phyloP scores from a whole-genome alignment of 2,797 vertebrate species.

The Ctenosaura bakeri region DNA sequence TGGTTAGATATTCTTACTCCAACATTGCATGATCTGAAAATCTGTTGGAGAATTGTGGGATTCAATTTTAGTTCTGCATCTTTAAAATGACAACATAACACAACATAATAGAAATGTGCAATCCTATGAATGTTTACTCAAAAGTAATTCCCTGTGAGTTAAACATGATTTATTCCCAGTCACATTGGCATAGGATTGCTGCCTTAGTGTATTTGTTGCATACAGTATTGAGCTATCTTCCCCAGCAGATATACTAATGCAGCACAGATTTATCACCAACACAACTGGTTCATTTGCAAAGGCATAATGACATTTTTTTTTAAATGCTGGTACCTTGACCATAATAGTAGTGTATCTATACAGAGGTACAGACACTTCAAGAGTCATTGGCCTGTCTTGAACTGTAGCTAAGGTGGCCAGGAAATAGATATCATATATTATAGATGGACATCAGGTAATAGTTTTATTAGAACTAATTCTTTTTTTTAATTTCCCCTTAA shows the following conservation, averaged over 20 bases:
- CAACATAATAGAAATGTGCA: no score
- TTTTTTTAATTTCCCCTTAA: neutral
- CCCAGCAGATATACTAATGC: neutral
- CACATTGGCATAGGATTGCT: neutral
- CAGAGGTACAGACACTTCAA: conserved; percentile 66
- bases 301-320: neutral
- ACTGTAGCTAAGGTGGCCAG: conserved; percentile 60
- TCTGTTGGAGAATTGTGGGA: no score
- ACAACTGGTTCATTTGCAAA: neutral
- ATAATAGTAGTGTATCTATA: conserved; percentile 7
- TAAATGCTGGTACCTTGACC: neutral
- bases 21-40: no score
- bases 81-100: no score
- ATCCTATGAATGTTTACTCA: neutral
- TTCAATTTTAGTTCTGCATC: no score
- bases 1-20: no score
- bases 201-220: neutral
- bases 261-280: conserved; percentile 1
- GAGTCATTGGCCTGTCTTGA: conserved; percentile 60
- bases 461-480: conserved; percentile 48
- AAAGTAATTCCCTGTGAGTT: neutral
- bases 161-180: neutral
- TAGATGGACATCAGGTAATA: conserved; percentile 32
- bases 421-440: conserved; percentile 62
- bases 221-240: neutral